phyloP scores from a whole-genome alignment of 2,797 vertebrate genomes.

The Chrosomus eos region DNA sequence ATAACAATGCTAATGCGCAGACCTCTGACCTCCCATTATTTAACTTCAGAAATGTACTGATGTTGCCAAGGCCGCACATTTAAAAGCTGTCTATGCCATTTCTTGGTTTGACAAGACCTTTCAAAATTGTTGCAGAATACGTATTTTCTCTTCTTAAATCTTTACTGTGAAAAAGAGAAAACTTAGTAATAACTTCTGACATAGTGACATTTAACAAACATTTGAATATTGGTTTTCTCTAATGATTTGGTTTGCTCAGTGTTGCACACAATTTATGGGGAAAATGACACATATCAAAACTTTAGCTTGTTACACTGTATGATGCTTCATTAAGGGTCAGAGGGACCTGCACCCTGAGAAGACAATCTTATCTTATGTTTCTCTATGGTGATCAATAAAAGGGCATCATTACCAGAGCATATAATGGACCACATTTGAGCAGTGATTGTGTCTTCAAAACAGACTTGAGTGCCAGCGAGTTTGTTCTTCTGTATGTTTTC shows the following conservation, averaged over 20 bases:
- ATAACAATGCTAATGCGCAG: conserved; percentile 47
- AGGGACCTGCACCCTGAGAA: background rate
- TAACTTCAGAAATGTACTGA: conserved; percentile 28
- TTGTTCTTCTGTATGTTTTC: conserved; percentile 46
- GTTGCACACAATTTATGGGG: background rate
- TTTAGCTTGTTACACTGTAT: background rate
- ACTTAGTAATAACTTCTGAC: no score
- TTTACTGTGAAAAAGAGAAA: no score
- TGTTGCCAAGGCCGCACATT: background rate
- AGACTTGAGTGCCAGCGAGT: no score
- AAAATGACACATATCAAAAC: background rate
- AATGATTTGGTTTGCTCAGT: background rate
- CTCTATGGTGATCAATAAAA: background rate
- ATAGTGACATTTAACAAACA: background rate
- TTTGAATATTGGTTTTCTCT: background rate
- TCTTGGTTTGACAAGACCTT: background rate
- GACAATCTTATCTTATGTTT: background rate
- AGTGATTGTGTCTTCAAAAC: background rate
- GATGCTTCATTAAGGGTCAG: background rate
- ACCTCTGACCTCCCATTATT: conserved; percentile 51
- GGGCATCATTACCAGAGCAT: background rate
- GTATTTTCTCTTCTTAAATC: no score
- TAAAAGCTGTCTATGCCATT: background rate
- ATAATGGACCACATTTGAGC: background rate
- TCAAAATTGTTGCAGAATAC: no score